Base-by-base conservation (phyloP, 2,888 invertebrate genomes). In the Rhorus exstirpatorius region DNA sequence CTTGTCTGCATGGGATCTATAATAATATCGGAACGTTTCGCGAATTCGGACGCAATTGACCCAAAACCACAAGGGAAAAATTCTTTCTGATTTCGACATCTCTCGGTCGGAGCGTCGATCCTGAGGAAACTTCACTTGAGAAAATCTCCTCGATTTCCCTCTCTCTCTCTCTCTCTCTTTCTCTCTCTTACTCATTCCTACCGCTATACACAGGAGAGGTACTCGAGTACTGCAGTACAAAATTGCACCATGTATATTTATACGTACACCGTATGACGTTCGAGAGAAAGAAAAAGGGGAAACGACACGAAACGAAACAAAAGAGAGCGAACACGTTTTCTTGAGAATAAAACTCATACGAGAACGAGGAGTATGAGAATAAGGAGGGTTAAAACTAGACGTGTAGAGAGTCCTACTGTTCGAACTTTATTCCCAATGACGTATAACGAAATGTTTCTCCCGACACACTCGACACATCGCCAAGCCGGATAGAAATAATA, bases 391-490 rank as follows among this genome's bases (percentile, higher is more conserved):
- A 26, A 51, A 46, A 26, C 26, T 14, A 49, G 31, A 63, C 38
- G 44, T n/a, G 41, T 3, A 10, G 12, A 65, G 49, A 17, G 7
- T 38, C 6, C 0, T 26, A 26, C 14, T 60, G 19, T 58, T 74
- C 51, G 55, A 70, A 78, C 70, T 78, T 31, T 31, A 78, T 70
- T 78, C 63, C 2, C 24, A 70, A 70, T 78, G 78, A 82, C 58
- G 63, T 63, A n/a, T n/a, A 70, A 78, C 72, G 41, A 65, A 78
- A 75, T 46, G 55, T 78, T 35, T 31, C n/a, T 49, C 26, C 6
- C 35, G 35, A 24, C n/a, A n/a, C n/a, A n/a, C n/a, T n/a, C n/a
- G n/a, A n/a, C n/a, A n/a, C n/a, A n/a, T n/a, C n/a, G n/a, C n/a
- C n/a, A n/a, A n/a, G n/a, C n/a, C n/a, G n/a, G n/a, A n/a, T n/a